phyloP scores from a whole-genome alignment of 2,888 invertebrate species.

The Microdon myrmicae region DNA sequence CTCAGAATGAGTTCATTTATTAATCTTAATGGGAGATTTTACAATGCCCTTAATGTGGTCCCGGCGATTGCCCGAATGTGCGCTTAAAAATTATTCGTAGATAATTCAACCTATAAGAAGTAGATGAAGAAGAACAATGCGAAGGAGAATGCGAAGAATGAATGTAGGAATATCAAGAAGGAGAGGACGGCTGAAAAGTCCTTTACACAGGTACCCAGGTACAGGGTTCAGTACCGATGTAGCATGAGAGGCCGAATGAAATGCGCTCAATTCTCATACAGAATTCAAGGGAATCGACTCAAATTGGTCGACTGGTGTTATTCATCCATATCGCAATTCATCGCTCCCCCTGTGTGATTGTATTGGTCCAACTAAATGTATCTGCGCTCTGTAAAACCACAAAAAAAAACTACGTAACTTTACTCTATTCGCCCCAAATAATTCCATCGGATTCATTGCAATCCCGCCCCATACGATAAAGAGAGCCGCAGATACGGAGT shows the following conservation, averaged over 20 bases:
- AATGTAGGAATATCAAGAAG: no score
- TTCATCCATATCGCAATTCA: constrained; percentile 45
- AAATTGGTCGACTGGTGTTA: constrained; percentile 18
- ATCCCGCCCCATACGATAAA: neutral
- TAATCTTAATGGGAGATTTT: constrained; percentile 53
- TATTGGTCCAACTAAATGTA: constrained; percentile 35
- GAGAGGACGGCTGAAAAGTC: no score
- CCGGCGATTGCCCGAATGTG: constrained; percentile 52
- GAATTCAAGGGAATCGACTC: no score
- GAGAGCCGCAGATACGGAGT: no score
- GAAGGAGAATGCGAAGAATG: no score
- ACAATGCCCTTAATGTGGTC: constrained; percentile 53
- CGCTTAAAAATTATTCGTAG: constrained; percentile 52
- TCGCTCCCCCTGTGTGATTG: constrained; percentile 19
- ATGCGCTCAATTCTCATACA: constrained; percentile 23
- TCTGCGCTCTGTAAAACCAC: constrained; percentile 49
- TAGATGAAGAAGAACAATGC: no score
- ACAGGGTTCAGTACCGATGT: no score
- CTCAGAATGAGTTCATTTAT: constrained; percentile 51
- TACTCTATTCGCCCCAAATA: constrained; percentile 40
- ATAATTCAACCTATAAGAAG: constrained; percentile 51
- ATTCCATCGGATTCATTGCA: constrained; percentile 21
- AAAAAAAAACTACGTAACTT: constrained; percentile 33
- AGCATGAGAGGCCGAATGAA: no score
- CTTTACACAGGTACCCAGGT: no score